These are phyloP conservation scores for Sphenopsis melanotis DNA, from an alignment of 2,797 vertebrate genomes.

Conservation along the genomic window DNA sequence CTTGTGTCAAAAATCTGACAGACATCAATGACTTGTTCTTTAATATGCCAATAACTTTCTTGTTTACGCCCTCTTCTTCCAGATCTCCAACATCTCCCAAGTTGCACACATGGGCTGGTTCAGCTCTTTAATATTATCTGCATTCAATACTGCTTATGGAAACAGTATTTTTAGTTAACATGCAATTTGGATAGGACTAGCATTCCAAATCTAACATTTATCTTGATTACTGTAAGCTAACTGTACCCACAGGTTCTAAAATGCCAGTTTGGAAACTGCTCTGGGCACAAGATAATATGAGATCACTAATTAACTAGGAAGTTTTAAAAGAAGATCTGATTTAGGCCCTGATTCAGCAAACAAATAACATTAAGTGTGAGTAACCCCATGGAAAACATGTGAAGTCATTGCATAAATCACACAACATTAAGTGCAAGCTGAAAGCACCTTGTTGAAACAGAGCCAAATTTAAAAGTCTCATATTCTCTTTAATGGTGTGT, in stretches of 20 bases:
- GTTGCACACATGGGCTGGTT: not conserved
- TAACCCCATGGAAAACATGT: conserved; percentile 11
- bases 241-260: conserved; percentile 46
- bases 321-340: conserved; percentile 39
- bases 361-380: conserved; percentile 2
- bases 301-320: conserved; percentile 40
- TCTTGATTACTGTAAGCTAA: conserved; percentile 53
- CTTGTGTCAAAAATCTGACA: not conserved
- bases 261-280: conserved; percentile 29
- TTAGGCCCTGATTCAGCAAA: conserved; percentile 40
- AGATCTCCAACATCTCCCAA: not conserved
- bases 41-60: not conserved
- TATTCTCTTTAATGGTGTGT: conserved; percentile 15
- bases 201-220: conserved; percentile 50
- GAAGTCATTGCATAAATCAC: conserved; percentile 47
- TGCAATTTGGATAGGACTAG: conserved; percentile 40
- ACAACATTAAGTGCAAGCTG: not conserved
- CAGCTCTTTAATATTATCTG: conserved; percentile 19
- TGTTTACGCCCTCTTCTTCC: not conserved
- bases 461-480: not conserved
- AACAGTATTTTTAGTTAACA: conserved; percentile 43
- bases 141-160: conserved; percentile 25
- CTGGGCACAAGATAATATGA: conserved; percentile 24
- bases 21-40: not conserved
- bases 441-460: conserved; percentile 44